These are phyloP conservation scores for Haliaeetus leucogaster DNA, from an alignment of 2,113 vertebrate species.

Conservation along the genomic window DNA sequence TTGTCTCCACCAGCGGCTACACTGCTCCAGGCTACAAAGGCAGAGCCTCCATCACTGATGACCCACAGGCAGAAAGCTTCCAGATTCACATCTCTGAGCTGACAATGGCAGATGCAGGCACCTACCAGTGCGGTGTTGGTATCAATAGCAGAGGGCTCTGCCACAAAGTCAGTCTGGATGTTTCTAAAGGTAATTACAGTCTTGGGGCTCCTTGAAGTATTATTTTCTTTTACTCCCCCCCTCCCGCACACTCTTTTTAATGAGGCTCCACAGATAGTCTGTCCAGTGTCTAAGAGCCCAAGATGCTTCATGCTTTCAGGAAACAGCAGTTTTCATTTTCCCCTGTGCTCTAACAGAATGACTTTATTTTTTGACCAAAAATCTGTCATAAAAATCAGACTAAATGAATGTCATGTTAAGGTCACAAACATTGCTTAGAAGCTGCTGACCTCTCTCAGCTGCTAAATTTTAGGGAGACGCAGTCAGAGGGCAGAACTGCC, in stretches of 20 bases:
- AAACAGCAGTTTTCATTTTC: no score
- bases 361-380: not conserved
- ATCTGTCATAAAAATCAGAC: not conserved
- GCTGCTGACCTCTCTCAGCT: not conserved
- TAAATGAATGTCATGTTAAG: not conserved
- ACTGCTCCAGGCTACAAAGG: not conserved
- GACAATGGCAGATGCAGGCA: not conserved
- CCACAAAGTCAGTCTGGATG: conserved; percentile 29
- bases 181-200: conserved; percentile 54
- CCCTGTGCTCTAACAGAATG: not conserved
- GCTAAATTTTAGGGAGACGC: not conserved
- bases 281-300: not conserved
- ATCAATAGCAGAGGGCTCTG: conserved; percentile 37
- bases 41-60: conserved; percentile 47
- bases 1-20: conserved; percentile 16
- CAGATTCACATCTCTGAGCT: conserved; percentile 26
- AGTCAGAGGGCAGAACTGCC: not conserved
- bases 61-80: conserved; percentile 4
- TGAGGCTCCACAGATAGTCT: not conserved
- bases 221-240: accelerated
- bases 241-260: no score
- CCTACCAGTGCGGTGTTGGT: conserved; percentile 71
- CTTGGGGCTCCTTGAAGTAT: not conserved
- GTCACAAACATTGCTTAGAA: not conserved
- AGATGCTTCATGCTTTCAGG: not conserved